Base-by-base conservation (phyloP, 2,888 invertebrate genomes). In the Torymus texanus region DNA sequence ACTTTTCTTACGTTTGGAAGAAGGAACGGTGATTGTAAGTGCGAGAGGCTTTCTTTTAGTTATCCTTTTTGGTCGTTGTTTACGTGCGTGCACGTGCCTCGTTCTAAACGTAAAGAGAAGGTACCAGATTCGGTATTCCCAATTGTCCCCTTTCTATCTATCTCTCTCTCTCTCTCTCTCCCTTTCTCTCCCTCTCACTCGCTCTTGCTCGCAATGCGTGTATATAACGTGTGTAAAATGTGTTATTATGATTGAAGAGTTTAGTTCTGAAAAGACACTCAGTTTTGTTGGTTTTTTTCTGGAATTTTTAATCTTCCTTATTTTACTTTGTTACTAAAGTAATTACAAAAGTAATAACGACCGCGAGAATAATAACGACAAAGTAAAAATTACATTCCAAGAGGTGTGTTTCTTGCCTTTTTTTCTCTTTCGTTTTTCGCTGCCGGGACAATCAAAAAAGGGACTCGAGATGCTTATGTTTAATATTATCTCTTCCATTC, bases 341-440 rank as follows among this genome's bases (percentile, higher is more conserved):
- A 82, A 82, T 83, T 83, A 83, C 83, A 83, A 83, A 83, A 82
- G 82, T 82, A 82, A 83, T 81, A 82, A 83, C 81, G 81, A 81
- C 74, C 79, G 81, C 79, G 79, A 82, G 73, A 81, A 78, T 80
- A 78, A 79, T 83, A 83, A 83, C 81, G 83, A 82, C 72, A 80
- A 83, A 83, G 73, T 83, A 80, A 83, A 80, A 83, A 81, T 81
- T 81, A 83, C 83, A 82, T 75, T 82, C 75, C 79, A 80, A 79
- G 79, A 77, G 71, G 16, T 66, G 18, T 72, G 41, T 41, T 41
- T 41, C 41, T 41, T 41, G 41, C 41, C 41, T 41, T 41, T 8
- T 5, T 41, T 41, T 41, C 41, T 41, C 41, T 41, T 41, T 71
- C 59, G n/a, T 75, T 21, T 72, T 81, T 75, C 77, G 73, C 79